Base-by-base conservation (phyloP, 2,888 invertebrate genomes). In the Trichogramma evanescens region DNA sequence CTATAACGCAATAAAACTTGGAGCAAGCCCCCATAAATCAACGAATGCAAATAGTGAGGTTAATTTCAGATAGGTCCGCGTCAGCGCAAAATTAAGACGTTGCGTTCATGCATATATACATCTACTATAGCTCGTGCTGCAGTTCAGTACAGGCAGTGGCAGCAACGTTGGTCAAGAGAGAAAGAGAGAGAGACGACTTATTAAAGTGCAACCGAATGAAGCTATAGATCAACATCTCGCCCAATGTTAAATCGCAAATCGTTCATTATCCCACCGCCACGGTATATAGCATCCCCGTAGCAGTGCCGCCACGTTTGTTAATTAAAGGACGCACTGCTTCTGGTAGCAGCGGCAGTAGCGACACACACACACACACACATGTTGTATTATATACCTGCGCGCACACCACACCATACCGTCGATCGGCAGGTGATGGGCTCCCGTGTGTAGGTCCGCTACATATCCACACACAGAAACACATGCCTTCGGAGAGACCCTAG, bases 291-390 rank as follows among this genome's bases (percentile, higher is more conserved):
- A 26, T 6, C 6, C 40, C n/a, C 38, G 40, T 40, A 9, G 40
- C 40, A 9, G 48, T 43, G 49, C 26, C 49, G 10, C 52, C 43
- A 13, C 48, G 56, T 26, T 26, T 26, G 26, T 59, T 59, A 59
- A 59, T 59, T 59, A 59, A 59, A 59, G 39, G 54, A 54, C 26
- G 40, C 10, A 26, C 3, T 52, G 52, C 51, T 59, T 59, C 59
- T 56, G 55, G 51, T 9, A 48, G 6, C 10, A 48, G 48, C 26
- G 39, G 45, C 4, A 58, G 9, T n/a, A 38, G n/a, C 54, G 52
- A 55, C 55, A 56, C 10, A 48, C 5, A 10, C 55, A 56, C 10
- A 48, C 5, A 10, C 48, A 48, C 48, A 13, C 10, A 48, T 48
- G 26, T 26, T 26, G 26, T 26, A 26, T 26, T 26, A 26, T 26